These are phyloP conservation scores for Aethina tumida DNA, from an alignment of 1,140 invertebrate species.

Conservation along the genomic window DNA sequence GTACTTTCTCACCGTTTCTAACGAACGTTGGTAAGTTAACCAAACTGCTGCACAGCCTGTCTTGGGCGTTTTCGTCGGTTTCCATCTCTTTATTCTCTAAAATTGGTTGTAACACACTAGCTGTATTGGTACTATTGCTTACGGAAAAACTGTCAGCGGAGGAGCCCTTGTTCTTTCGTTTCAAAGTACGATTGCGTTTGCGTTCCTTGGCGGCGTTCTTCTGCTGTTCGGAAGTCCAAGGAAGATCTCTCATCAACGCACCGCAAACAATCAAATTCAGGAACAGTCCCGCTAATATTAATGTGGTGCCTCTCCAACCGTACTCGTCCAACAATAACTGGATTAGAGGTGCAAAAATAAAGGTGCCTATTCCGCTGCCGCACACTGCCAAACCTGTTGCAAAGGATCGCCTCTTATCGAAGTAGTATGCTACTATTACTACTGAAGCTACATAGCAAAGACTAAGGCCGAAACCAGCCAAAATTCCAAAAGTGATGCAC, in stretches of 20 bases:
- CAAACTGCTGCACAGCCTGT: slow-evolving; percentile 66
- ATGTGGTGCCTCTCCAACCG: slow-evolving; percentile 73
- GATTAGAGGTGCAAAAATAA: slow-evolving; percentile 83
- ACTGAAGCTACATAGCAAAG: slow-evolving; percentile 82
- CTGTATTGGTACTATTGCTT: slow-evolving; percentile 55
- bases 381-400: slow-evolving; percentile 90
- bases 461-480: slow-evolving; percentile 78
- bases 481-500: slow-evolving; percentile 75
- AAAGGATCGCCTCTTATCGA: slow-evolving; percentile 82
- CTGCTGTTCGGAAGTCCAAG: slow-evolving; percentile 58
- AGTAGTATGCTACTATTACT: slow-evolving; percentile 93
- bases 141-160: slow-evolving; percentile 51
- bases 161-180: slow-evolving; percentile 47
- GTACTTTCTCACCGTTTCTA: slow-evolving; percentile 62
- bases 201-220: slow-evolving; percentile 51
- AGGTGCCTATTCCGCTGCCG: slow-evolving; percentile 82
- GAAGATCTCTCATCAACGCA: slow-evolving; percentile 70
- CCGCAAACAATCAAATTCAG: slow-evolving; percentile 83
- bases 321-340: slow-evolving; percentile 66
- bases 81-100: slow-evolving; percentile 21
- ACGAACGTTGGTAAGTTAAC: slow-evolving; percentile 76
- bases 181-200: slow-evolving; percentile 46
- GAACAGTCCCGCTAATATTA: slow-evolving; percentile 75
- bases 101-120: slow-evolving; percentile 38
- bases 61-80: slow-evolving; percentile 21